Base-by-base conservation (phyloP, 2,113 vertebrate genomes). In the Dolichotis patagonum region DNA sequence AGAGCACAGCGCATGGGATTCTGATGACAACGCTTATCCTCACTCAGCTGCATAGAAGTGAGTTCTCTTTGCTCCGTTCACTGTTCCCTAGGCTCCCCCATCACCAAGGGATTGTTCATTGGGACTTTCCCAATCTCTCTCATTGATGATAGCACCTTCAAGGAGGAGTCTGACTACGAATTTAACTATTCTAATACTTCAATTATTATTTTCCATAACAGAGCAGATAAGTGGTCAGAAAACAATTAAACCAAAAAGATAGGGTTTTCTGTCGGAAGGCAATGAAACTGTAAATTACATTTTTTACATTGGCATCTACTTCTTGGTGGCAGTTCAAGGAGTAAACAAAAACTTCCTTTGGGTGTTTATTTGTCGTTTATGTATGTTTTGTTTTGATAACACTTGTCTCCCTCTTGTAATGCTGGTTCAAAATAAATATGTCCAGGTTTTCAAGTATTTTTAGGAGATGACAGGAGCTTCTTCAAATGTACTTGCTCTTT, bases 31-130 rank as follows among this genome's bases (percentile, higher is more conserved):
- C 11, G 10, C 3, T 41, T 13, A 38, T 2, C 65, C 62, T 52
- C 30, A 1, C 3, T 65, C 12, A 32, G 4, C 1, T 32, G 65
- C 14, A 24, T 5, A 58, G 35, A 69, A 0, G 3, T 3, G 28
- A 81, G 12, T 20, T 14, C 20, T n/a, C 6, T 19, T 7, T 63
- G 3, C 85, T n/a, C 11, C 35, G 10, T 8, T 46, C 43, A 8
- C 20, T 4, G 5, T 32, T 82, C 14, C 63, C 35, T 3, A 28
- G 32, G 5, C 14, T 62, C 49, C 30, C 30, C 11, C 16, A 6
- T 3, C 26, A 30, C 35, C 28, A 7, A 20, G 10, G 3, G 75
- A 52, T 20, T 58, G 13, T 1, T 35, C 28, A 8, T 4, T 80
- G 32, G 56, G 14, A 28, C 19, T 17, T 22, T 85, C 35, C 20